These are phyloP conservation scores for Lates calcarifer DNA, from an alignment of 2,113 vertebrate genomes.

Conservation along the genomic window DNA sequence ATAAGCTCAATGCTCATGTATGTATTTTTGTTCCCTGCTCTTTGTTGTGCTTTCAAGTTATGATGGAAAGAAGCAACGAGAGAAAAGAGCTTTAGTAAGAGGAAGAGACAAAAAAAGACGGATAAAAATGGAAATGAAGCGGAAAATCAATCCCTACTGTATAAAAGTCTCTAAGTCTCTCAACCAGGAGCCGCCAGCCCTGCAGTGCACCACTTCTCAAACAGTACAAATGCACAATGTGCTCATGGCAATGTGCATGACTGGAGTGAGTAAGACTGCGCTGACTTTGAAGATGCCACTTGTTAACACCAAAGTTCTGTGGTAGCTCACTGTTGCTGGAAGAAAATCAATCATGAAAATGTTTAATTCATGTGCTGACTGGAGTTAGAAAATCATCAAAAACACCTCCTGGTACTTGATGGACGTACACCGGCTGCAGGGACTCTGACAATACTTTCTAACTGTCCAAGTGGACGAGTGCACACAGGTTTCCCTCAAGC, in stretches of 20 bases:
- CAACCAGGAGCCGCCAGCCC: slow-evolving; percentile 7
- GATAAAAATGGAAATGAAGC: neutral
- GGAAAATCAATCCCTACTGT: slow-evolving; percentile 15
- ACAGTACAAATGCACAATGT: neutral
- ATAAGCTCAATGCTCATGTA: slow-evolving; percentile 4
- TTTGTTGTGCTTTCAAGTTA: neutral
- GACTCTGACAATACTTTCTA: neutral
- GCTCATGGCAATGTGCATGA: neutral
- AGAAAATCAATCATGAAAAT: slow-evolving; percentile 28
- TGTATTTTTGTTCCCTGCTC: neutral
- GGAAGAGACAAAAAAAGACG: neutral
- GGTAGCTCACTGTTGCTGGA: neutral
- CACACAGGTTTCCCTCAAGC: neutral
- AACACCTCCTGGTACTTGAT: slow-evolving; percentile 4
- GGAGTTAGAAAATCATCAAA: slow-evolving; percentile 1
- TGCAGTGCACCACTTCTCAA: neutral
- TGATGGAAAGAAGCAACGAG: neutral
- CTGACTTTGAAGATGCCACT: slow-evolving; percentile 37
- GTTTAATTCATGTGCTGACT: slow-evolving; percentile 24
- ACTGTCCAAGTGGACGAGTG: neutral
- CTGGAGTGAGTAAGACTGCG: slow-evolving; percentile 5
- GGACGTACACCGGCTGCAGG: slow-evolving; percentile 6
- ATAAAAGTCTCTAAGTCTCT: slow-evolving; percentile 29
- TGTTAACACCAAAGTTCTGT: neutral
- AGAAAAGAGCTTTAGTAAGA: neutral